Conservation (phyloP, 1,140 invertebrate genomes). For the Tribolium madens region DNA sequence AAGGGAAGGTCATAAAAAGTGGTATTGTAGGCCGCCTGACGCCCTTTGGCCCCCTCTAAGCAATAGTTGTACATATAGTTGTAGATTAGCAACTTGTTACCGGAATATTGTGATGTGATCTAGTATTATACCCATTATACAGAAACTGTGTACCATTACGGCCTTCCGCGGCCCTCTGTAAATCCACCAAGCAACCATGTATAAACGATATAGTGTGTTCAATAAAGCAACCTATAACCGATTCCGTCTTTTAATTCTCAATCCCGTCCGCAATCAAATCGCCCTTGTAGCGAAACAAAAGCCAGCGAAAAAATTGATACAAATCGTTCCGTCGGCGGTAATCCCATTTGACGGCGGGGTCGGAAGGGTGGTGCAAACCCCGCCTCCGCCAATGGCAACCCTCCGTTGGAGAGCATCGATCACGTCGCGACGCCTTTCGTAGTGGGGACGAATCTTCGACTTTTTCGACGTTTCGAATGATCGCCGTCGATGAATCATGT, state of each 20-base stretch:
- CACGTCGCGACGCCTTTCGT: conserved; percentile 45
- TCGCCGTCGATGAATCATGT: conserved; percentile 50
- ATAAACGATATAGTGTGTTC: conserved; percentile 49
- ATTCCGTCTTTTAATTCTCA: background rate
- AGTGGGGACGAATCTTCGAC: conserved; percentile 1
- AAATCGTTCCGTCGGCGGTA: conserved; percentile 15
- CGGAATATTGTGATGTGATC: conserved; percentile 60
- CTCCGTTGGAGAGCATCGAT: conserved; percentile 42
- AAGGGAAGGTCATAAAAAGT: no score
- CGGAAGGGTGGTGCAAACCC: conserved; percentile 4
- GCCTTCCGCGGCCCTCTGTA: background rate
- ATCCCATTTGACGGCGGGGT: conserved; percentile 58
- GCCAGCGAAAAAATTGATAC: background rate
- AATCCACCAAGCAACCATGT: conserved; percentile 44
- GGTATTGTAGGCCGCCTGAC: no score
- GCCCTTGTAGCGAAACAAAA: no score
- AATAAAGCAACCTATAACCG: conserved; percentile 43
- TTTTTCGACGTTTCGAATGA: conserved; percentile 30
- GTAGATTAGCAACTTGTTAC: conserved; percentile 46
- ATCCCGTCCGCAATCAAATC: background rate
- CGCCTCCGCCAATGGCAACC: conserved; percentile 33
- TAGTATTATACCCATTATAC: conserved; percentile 48
- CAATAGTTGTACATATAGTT: conserved; percentile 44
- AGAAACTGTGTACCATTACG: conserved; percentile 16
- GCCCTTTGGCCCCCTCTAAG: background rate